Conservation (phyloP, 2,888 invertebrate genomes). For the Pelosia muscerda region DNA sequence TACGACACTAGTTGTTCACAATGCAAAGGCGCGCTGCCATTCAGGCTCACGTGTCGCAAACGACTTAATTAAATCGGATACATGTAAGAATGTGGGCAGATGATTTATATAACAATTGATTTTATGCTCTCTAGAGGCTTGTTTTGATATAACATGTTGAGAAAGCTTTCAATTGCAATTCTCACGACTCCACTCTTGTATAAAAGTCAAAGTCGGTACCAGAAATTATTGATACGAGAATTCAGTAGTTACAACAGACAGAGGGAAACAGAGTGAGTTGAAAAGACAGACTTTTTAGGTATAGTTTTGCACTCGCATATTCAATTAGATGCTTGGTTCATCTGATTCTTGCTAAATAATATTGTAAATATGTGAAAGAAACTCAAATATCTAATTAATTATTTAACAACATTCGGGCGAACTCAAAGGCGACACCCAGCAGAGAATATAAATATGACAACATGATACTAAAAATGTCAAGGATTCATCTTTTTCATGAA, state of each 20-base stretch:
- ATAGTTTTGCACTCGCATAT: too few species aligned
- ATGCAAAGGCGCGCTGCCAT: constrained; percentile 67
- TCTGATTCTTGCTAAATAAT: neutral
- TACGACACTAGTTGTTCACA: constrained; percentile 63
- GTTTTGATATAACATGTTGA: constrained; percentile 43
- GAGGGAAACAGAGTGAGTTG: neutral
- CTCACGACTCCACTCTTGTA: constrained; percentile 34
- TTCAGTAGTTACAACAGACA: neutral
- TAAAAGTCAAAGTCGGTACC: neutral
- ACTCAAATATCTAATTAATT: neutral
- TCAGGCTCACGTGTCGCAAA: constrained; percentile 79
- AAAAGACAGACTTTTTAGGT: too few species aligned
- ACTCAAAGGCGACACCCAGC: constrained; percentile 12
- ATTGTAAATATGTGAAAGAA: neutral
- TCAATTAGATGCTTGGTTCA: too few species aligned
- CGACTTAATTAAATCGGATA: constrained; percentile 83
- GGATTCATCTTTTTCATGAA: constrained; percentile 16
- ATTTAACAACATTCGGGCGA: neutral
- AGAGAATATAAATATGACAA: constrained; percentile 17
- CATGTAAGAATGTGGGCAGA: constrained; percentile 74
- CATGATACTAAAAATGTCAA: constrained; percentile 19
- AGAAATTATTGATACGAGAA: neutral
- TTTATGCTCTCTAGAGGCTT: constrained; percentile 51
- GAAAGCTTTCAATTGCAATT: constrained; percentile 44
- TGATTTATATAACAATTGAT: constrained; percentile 70